Percentiles rank a stretch among this genome's conserved stretches.
These are phyloP conservation scores for Mallotus villosus DNA, from an alignment of 2,797 vertebrate genomes.

Conservation along the genomic window DNA sequence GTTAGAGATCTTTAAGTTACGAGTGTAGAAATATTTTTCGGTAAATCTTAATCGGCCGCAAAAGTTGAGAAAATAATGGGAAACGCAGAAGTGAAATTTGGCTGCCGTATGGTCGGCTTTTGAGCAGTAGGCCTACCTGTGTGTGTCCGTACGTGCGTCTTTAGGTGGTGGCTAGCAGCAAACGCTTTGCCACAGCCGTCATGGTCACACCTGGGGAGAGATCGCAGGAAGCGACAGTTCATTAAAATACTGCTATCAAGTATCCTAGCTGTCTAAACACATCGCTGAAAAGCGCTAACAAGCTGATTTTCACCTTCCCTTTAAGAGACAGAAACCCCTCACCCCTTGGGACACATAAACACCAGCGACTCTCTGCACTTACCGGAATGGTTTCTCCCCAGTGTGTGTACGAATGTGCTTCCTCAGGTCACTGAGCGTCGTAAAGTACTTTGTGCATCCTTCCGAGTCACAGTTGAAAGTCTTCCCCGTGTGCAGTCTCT, in stretches of 20 bases:
- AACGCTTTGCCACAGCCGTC: conserved; percentile 98
- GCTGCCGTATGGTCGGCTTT: background rate
- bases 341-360: background rate
- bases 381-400: conserved; percentile 99
- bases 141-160: conserved; percentile 98
- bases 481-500: conserved; percentile 98
- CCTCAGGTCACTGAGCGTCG: conserved; percentile 98
- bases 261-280: background rate
- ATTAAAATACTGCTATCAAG: background rate
- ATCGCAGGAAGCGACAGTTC: background rate
- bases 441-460: conserved; percentile 99
- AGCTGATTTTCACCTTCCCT: background rate
- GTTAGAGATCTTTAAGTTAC: too few relatives aligned
- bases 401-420: conserved; percentile 99
- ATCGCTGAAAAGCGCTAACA: background rate
- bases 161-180: conserved; percentile 98
- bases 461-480: conserved; percentile 99
- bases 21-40: too few relatives aligned
- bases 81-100: background rate
- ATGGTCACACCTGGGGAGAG: conserved; percentile 87
- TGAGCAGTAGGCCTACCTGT: conserved; percentile 81
- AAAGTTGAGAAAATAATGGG: too few relatives aligned
- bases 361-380: conserved; percentile 48
- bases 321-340: background rate
- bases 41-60: too few relatives aligned